These are phyloP conservation scores for Metridium senile DNA, from an alignment of 92 coral and sea anemone species.

Conservation along the genomic window DNA sequence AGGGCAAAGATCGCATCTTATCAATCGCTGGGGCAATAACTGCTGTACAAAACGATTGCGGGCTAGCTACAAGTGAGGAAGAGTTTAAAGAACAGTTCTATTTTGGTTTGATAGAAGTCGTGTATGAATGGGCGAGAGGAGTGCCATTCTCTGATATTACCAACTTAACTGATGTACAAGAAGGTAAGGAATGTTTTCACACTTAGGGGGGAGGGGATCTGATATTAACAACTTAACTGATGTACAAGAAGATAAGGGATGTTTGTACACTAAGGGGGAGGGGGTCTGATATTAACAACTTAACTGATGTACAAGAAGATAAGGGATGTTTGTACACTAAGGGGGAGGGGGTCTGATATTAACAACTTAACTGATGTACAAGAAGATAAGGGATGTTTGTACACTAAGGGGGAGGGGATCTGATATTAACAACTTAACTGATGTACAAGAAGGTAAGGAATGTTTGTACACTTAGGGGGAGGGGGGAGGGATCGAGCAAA, in stretches of 20 bases:
- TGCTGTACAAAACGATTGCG: constrained; percentile 66
- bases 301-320: no score
- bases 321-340: no score
- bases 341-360: no score
- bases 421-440: constrained; percentile 87
- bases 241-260: no score
- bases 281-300: no score
- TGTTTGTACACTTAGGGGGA: no score
- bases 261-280: no score
- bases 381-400: no score
- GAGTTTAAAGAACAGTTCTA: constrained; percentile 81
- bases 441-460: constrained; percentile 91
- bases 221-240: no score
- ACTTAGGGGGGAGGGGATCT: no score
- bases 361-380: no score
- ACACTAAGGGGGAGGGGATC: constrained; percentile 96
- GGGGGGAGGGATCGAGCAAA: no score
- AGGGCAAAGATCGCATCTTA: constrained; percentile 87
- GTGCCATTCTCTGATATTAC: constrained; percentile 95
- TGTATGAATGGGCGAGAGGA: constrained; percentile 96
- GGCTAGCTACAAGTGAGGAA: constrained; percentile 71
- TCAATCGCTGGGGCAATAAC: constrained; percentile 74
- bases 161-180: constrained; percentile 92
- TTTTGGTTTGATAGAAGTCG: constrained; percentile 91
- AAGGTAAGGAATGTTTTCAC: constrained; percentile 82